Evolutionary conservation across 2,113 vertebrate species (phyloP).

Genomic region (Hydrochoerus hydrochaeris): DNA sequence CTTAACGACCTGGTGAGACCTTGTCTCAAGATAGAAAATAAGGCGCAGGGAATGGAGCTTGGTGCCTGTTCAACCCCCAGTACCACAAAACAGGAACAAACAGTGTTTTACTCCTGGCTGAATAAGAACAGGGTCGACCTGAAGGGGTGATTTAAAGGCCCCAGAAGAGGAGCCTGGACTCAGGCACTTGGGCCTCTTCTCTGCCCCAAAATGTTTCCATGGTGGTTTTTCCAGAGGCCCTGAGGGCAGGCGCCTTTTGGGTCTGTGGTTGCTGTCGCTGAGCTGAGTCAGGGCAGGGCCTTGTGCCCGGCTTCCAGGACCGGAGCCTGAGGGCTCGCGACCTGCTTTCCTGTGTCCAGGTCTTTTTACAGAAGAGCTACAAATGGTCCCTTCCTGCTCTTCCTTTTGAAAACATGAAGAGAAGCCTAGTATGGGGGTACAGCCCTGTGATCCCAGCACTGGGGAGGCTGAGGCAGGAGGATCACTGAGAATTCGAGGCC

Average conservation of each 20-base stretch:
- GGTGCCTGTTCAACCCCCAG: neutral
- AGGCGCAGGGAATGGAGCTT: neutral
- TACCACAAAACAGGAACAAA: neutral
- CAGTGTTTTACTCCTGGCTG: too few species aligned
- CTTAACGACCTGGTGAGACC: neutral
- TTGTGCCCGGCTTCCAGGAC: neutral
- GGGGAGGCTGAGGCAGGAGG: neutral
- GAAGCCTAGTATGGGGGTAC: neutral
- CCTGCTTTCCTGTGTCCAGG: constrained; percentile 36
- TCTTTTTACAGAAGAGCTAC: constrained; percentile 24
- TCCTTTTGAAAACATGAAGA: constrained; percentile 19
- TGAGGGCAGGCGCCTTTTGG: neutral
- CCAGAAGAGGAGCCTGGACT: neutral
- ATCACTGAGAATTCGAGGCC: neutral
- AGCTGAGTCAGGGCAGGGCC: neutral
- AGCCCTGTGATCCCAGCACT: neutral
- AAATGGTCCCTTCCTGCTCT: neutral
- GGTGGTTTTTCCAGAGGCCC: constrained; percentile 7
- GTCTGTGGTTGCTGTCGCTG: neutral
- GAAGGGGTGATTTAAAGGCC: neutral
- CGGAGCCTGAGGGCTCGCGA: neutral
- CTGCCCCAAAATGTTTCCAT: constrained; percentile 3
- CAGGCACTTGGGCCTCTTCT: neutral
- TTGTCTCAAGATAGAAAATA: neutral
- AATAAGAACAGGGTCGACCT: neutral